phyloP scores from a whole-genome alignment of 2,113 vertebrate species.

The Chionis minor region DNA sequence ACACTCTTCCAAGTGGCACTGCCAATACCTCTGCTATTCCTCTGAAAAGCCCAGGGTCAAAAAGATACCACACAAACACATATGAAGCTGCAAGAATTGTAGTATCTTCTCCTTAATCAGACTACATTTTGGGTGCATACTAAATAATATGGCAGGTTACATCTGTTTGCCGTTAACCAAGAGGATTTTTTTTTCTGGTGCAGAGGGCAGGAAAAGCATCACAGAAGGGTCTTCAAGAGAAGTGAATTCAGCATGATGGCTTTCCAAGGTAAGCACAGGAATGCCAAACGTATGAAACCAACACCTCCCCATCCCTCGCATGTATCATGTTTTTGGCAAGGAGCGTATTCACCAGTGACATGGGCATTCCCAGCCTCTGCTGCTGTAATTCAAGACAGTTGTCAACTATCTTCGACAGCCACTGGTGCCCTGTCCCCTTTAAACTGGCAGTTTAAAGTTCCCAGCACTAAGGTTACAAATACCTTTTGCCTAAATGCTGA shows the following conservation, averaged over 20 bases:
- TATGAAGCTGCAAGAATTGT: neutral
- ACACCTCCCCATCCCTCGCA: accelerated
- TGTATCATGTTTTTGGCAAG: neutral
- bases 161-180: neutral
- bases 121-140: neutral
- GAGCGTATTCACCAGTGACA: neutral
- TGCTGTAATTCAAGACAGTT: neutral
- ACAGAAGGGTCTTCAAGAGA: neutral
- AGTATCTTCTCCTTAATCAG: neutral
- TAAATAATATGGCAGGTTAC: neutral
- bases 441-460: neutral
- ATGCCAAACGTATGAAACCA: neutral
- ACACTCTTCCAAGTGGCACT: neutral
- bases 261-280: neutral
- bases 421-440: neutral
- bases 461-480: neutral
- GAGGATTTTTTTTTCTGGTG: neutral
- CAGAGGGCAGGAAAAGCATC: neutral
- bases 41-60: neutral
- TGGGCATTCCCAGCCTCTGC: neutral
- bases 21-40: neutral
- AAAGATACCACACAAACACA: neutral
- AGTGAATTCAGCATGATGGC: neutral
- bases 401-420: neutral
- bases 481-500: neutral